These are phyloP conservation scores for Drosophila rhopaloa DNA, from an alignment of 1,140 invertebrate species.

Conservation along the genomic window DNA sequence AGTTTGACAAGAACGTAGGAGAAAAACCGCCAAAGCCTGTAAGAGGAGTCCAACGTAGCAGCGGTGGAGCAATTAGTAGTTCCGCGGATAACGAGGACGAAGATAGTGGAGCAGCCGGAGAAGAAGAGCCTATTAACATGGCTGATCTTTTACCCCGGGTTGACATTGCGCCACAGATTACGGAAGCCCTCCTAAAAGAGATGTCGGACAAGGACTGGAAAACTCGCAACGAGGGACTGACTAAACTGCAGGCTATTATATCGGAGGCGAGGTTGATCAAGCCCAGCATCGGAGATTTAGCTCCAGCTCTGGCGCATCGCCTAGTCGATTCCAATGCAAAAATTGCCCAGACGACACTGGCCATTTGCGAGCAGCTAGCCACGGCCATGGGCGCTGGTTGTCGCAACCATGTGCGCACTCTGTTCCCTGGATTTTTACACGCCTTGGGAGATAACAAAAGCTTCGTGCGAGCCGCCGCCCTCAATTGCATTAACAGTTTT, in stretches of 20 bases:
- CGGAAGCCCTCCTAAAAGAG: slow-evolving; percentile 91
- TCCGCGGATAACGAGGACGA: slow-evolving; percentile 86
- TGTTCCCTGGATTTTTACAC: slow-evolving; percentile 94
- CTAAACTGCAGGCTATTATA: slow-evolving; percentile 86
- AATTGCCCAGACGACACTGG: slow-evolving; percentile 92
- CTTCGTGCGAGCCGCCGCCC: slow-evolving; percentile 91
- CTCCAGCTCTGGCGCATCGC: slow-evolving; percentile 90
- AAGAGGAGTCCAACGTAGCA: slow-evolving; percentile 85
- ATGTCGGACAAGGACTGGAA: slow-evolving; percentile 98
- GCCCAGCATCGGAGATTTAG: slow-evolving; percentile 92
- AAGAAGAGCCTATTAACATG: slow-evolving; percentile 85
- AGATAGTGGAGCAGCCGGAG: slow-evolving; percentile 85
- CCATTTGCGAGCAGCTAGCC: slow-evolving; percentile 92
- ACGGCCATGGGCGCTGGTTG: slow-evolving; percentile 92
- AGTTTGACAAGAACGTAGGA: slow-evolving; percentile 93
- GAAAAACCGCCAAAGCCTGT: slow-evolving; percentile 89
- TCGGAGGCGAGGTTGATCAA: slow-evolving; percentile 92
- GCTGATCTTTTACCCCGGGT: slow-evolving; percentile 90
- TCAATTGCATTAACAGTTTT: slow-evolving; percentile 93
- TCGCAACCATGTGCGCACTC: slow-evolving; percentile 91
- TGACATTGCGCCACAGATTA: slow-evolving; percentile 95
- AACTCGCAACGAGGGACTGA: slow-evolving; percentile 85
- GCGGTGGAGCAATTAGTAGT: slow-evolving; percentile 12
- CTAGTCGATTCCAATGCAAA: slow-evolving; percentile 96
- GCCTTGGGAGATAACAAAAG: slow-evolving; percentile 89